phyloP scores from a whole-genome alignment of 2,113 vertebrate genomes.

The Edolisoma coerulescens region DNA sequence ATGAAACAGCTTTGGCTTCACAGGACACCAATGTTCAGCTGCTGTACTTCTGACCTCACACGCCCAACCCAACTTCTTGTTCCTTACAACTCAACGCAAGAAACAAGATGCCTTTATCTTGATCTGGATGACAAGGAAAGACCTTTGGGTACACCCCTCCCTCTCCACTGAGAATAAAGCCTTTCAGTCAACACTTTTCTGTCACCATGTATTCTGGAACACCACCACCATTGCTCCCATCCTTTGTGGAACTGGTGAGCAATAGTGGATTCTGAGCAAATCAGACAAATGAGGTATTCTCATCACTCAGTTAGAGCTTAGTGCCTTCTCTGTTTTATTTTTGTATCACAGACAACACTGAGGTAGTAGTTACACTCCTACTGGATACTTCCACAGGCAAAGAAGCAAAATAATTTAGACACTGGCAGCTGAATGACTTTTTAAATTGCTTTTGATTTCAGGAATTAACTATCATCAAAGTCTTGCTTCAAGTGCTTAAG shows the following conservation, averaged over 20 bases:
- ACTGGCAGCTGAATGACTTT: neutral
- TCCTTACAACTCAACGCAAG: neutral
- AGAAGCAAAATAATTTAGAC: neutral
- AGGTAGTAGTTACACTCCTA: neutral
- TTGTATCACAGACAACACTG: neutral
- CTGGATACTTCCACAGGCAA: neutral
- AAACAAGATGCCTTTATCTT: neutral
- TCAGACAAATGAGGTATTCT: neutral
- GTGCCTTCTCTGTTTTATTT: neutral
- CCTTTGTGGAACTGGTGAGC: neutral
- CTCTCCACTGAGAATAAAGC: neutral
- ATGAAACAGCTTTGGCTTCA: neutral
- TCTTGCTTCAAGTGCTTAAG: neutral
- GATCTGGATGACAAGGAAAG: neutral
- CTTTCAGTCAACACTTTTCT: neutral
- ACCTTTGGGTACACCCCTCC: neutral
- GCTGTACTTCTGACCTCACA: neutral
- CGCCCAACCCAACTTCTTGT: neutral
- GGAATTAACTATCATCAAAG: neutral
- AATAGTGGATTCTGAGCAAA: neutral
- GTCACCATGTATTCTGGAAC: neutral
- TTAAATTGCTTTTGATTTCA: neutral
- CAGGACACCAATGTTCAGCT: neutral
- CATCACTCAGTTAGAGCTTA: neutral
- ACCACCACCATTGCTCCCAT: neutral